Conservation (phyloP, 2,797 vertebrate species). For the Danionella dracula region DNA sequence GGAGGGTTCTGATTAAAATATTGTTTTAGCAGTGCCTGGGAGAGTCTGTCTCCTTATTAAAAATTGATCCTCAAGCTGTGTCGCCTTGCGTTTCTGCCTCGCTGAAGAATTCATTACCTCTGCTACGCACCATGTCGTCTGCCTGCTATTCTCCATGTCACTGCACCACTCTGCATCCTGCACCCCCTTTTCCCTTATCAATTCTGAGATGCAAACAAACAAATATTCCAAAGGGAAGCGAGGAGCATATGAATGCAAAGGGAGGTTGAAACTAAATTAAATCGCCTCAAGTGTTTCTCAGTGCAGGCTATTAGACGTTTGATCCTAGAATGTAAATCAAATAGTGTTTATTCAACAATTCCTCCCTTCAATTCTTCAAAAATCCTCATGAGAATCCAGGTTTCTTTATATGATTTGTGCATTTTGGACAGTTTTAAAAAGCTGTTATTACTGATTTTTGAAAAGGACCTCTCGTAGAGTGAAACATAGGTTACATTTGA, state of each 20-base stretch:
- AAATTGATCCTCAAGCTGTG: slow-evolving; percentile 51
- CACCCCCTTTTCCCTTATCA: slow-evolving; percentile 20
- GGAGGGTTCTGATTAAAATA: slow-evolving; percentile 44
- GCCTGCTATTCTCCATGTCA: slow-evolving; percentile 19
- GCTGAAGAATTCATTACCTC: slow-evolving; percentile 52
- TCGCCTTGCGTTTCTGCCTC: slow-evolving; percentile 32
- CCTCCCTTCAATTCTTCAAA: too few species aligned
- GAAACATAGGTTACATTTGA: too few species aligned
- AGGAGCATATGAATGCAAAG: slow-evolving; percentile 26
- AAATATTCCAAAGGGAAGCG: slow-evolving; percentile 36
- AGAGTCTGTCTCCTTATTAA: slow-evolving; percentile 46
- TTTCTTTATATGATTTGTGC: too few species aligned
- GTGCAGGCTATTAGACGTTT: not conserved
- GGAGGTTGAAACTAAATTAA: slow-evolving; percentile 10
- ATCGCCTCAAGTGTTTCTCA: not conserved
- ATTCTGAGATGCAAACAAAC: slow-evolving; percentile 45
- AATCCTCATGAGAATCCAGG: too few species aligned
- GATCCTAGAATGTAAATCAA: not conserved
- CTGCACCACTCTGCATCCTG: not conserved
- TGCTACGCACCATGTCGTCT: slow-evolving; percentile 26
- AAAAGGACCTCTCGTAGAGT: too few species aligned
- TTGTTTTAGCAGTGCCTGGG: slow-evolving; percentile 36
- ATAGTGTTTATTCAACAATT: slow-evolving; percentile 6
- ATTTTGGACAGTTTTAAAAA: too few species aligned
- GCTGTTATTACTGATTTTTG: too few species aligned